Percentiles rank a stretch among this genome's conserved stretches.
phyloP scores from a whole-genome alignment of 1,140 invertebrate species.

The Diuraphis noxia region DNA sequence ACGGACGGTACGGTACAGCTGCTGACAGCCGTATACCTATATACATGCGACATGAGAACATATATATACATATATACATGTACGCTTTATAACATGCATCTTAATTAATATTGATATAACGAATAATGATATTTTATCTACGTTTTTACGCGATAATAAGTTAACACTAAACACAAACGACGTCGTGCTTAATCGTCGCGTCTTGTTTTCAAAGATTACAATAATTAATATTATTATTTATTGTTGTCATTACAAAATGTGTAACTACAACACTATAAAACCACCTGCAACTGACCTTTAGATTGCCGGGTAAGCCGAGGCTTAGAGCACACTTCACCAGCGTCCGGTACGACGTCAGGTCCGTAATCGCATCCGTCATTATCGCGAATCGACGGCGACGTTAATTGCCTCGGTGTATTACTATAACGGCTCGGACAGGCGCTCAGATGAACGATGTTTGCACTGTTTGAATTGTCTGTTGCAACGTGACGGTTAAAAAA shows the following conservation, averaged over 20 bases:
- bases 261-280: neutral
- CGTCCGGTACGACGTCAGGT: neutral
- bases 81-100: neutral
- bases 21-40: neutral
- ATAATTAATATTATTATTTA: neutral
- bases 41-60: neutral
- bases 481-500: neutral
- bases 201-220: neutral
- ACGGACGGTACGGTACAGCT: no score
- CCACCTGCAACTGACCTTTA: conserved; percentile 1
- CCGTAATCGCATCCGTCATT: neutral
- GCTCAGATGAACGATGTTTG: neutral
- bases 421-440: neutral
- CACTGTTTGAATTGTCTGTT: no score
- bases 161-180: neutral
- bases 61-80: neutral
- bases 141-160: neutral
- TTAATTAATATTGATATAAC: no score
- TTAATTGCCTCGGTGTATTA: neutral
- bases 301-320: neutral
- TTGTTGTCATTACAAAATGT: conserved; percentile 3
- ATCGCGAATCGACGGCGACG: neutral
- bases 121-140: neutral
- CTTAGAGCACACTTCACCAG: neutral
- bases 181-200: neutral